Evolutionary conservation across 2,113 vertebrate species (phyloP), one percentile per base, ranked within the genome.

Genomic region (Propithecus coquereli): DNA sequence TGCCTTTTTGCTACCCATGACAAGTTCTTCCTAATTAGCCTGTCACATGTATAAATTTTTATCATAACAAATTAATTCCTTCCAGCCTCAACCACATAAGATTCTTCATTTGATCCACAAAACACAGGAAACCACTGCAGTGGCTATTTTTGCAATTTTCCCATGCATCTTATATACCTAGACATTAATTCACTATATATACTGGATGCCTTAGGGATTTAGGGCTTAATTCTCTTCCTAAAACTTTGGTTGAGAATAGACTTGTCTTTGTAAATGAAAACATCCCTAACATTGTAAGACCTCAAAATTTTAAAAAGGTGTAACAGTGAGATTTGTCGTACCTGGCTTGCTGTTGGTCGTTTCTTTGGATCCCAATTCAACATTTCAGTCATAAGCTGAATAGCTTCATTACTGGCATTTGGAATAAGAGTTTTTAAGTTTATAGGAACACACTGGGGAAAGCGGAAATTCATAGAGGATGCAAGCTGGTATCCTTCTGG

Each of bases 331-430:
- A 27, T 11, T 6, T 2, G 40, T 79, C 97, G 80, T 97, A 99
- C 99, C 99, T 99, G 99, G 91, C 98, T 99, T 94, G 99, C 99
- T 13, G 99, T 99, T 27, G 99, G 99, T 90, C 99, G 98, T 96
- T 99, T 99, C 97, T 99, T 99, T 71, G 99, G 99, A 96, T 99
- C 99, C 99, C 99, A 99, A 74, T 98, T 99, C 84, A 99, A 96
- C 98, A 99, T 98, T 96, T 99, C 99, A 73, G 81, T 99, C 99
- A 99, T 99, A 57, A 99, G 98, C 20, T 98, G 95, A 95, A 99
- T 98, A 32, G 99, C 99, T 95, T 99, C 99, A 7, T 97, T 99
- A 97, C 99, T 99, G 97, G 99, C 99, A 91, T 99, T 99, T 80
- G 99, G 99, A 92, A 99, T 99, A 23, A 99, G 99, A 83, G 99